Base-by-base conservation (phyloP, 2,888 invertebrate species). In the Nemoura dubitans region DNA sequence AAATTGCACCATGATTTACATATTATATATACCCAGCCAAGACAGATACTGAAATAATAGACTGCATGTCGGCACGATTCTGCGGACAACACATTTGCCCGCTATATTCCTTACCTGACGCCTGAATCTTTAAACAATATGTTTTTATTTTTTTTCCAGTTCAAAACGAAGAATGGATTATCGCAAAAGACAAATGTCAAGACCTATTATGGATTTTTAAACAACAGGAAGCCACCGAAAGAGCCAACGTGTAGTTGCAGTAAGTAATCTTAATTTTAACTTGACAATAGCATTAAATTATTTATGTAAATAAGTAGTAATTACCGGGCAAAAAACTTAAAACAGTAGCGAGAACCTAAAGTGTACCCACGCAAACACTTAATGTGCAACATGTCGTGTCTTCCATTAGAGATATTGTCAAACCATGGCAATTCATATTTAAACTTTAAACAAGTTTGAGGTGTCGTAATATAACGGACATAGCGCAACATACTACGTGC, bases 151-250 rank as follows among this genome's bases (percentile, higher is more conserved):
- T 10, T 78, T 2, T 78, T 78, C 0, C 78, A 78, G 78, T 2
- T 78, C 78, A 78, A 78, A 78, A 78, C 26, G 28, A 27, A 78
- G 26, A 28, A 59, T 59, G 59, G 59, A 59, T 7, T 59, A 59
- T 59, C 78, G n/a, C 26, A 78, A 14, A 26, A 26, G 16, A 25
- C 26, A 7, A 78, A 78, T 16, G 25, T n/a, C 5, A 78, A 78
- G 78, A 78, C 27, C 28, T 78, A 78, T 78, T 78, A 21, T n/a
- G 78, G 78, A 78, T 78, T 78, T 78, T 78, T 78, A 26, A 28
- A 28, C 28, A 78, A 28, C 78, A 78, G 78, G 78, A 78, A 78
- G 78, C 78, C 78, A 27, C 78, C 78, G 16, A 78, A 78, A 26
- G 78, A 78, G 16, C 78, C 78, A n/a, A 78, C 26, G n/a, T 78